Base-by-base conservation (phyloP, 2,797 vertebrate species). In the Parauchenoglanis ngamensis region DNA sequence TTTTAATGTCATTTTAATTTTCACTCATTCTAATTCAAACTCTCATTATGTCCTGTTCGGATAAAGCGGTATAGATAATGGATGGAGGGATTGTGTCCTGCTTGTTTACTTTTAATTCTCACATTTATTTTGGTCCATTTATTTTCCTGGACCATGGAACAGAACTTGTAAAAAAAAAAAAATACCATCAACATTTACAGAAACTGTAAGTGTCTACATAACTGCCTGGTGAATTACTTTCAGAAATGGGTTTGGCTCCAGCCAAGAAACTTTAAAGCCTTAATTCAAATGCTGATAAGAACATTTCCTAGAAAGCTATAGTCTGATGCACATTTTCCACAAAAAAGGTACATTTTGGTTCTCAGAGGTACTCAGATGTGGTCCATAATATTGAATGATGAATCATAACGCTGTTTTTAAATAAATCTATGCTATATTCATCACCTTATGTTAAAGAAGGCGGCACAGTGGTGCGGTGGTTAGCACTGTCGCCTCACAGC, bases 131-230 rank as follows among this genome's bases (percentile, higher is more conserved):
- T 15, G 11, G 13, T 12, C 6, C 35, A n/a, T 81, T 63, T 81
- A 25, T 81, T 81, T 63, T 63, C 57, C 79, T 63, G 59, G 35
- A 28, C 8, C 40, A 49, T 15, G 44, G 40, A 82, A 52, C 59
- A 28, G 61, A 65, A 63, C 59, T 28, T 21, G 4, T 59, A 25
- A 61, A 40, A 46, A 63, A 25, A 61, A 79, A 35, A 56, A 56
- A 49, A 61, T 1, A 40, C 8, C 54, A 25, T 63, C 79, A 81
- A 81, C 79, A 28, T 65, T 82, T 82, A 49, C 25, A 65, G 40
- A 49, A 82, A 82, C 59, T 49, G 31, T 59, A 80, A 80, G 77
- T 35, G 31, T 59, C 56, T 25, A 23, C 15, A 82, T 82, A 61
- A 82, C 59, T n/a, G 59, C 40, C 3, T 28, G 8, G 40, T 82